Evolutionary conservation across 1,140 invertebrate species (phyloP), one percentile per base, ranked within the genome.

Genomic region (Drosophila carrolli): DNA sequence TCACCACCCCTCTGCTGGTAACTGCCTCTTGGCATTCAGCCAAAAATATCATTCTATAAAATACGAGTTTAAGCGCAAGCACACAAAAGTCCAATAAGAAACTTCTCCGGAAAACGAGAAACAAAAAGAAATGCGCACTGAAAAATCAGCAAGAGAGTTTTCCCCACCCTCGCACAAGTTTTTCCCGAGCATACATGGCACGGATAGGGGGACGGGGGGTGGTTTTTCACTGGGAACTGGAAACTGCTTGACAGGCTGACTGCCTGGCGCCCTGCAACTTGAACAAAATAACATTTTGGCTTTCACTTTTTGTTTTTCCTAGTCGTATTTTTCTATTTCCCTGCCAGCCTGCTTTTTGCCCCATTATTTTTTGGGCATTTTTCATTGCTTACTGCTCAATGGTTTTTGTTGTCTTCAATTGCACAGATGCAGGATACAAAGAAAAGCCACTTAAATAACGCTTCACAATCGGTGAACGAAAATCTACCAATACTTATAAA

Each of bases 41-140:
- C 84, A 88, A 84, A 82, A 88, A 88, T 88, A 88, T 89, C 84
- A 89, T 88, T 88, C 80, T 83, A 88, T 89, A 89, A 88, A 84
- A 89, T 88, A 89, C 84, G 84, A 89, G 80, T 59, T 89, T 84
- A 89, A 89, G 80, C 84, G 54, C 79, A 67, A 65, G 80, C 77
- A 68, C 63, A 71, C 68, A 79, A 89, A 89, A 89, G 80, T 72
- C 84, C 76, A 89, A 89, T 89, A 89, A 84, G 76, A 89, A 88
- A 88, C 76, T 89, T 88, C 73, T 32, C n/a, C 51, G 16, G 27
- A 75, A 53, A 53, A 53, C 47, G 53, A 66, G 44, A 75, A 67
- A 76, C 19, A 60, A 57, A 53, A 66, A 38, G 71, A 54, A 53
- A 63, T 56, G 63, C 27, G 62, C 60, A 75, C 66, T 68, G 66